Evolutionary conservation across 2,113 vertebrate species (phyloP).

Genomic region (Rana temporaria): DNA sequence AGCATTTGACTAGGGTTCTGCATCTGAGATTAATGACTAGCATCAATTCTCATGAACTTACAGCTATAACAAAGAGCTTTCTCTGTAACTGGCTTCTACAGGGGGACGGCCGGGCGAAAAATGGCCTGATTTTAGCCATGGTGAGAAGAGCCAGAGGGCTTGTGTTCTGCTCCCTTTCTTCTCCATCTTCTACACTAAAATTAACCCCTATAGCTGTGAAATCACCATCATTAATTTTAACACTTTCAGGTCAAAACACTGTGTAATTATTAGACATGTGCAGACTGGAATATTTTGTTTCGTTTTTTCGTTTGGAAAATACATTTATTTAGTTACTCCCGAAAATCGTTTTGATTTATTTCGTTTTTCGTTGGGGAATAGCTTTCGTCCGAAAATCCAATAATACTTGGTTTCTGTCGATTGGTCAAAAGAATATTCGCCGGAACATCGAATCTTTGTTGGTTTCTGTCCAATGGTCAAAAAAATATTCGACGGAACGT

Average conservation of each 20-base stretch:
- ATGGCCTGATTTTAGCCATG: background rate
- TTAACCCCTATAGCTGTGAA: background rate
- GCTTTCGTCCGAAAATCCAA: too few relatives aligned
- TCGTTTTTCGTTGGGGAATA: too few relatives aligned
- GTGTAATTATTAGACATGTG: too few relatives aligned
- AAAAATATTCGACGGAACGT: too few relatives aligned
- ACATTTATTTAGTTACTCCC: too few relatives aligned
- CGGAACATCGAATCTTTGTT: too few relatives aligned
- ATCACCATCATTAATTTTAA: background rate
- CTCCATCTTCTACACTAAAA: background rate
- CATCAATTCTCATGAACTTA: conserved; percentile 57
- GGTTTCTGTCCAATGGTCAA: too few relatives aligned
- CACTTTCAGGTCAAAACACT: background rate
- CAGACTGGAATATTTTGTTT: too few relatives aligned
- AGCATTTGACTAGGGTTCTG: conserved; percentile 56
- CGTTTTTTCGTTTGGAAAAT: too few relatives aligned
- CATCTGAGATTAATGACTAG: conserved; percentile 56
- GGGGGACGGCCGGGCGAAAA: background rate
- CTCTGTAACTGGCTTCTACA: conserved; percentile 18
- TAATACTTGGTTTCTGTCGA: too few relatives aligned
- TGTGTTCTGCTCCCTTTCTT: background rate
- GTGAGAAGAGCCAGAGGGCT: background rate
- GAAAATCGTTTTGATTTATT: too few relatives aligned
- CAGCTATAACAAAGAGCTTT: conserved; percentile 55
- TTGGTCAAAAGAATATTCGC: too few relatives aligned